phyloP scores from a whole-genome alignment of 2,888 invertebrate species.

The Gymnoscelis rufifasciata region DNA sequence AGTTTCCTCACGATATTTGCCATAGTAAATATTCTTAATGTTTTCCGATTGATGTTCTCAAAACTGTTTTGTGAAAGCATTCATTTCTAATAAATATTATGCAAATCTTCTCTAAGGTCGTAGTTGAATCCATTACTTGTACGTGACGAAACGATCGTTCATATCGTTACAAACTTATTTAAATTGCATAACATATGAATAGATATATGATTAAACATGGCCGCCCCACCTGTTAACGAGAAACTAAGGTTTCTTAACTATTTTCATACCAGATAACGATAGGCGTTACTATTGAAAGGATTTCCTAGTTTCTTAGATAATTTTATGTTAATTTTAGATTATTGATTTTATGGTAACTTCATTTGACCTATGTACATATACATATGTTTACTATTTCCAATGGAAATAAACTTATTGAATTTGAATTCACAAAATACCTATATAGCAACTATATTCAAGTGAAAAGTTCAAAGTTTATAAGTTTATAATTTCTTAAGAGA shows the following conservation, averaged over 20 bases:
- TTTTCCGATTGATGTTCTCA: no score
- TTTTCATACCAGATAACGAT: background rate
- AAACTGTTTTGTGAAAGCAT: slow-evolving; percentile 1
- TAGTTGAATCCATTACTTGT: slow-evolving; percentile 43
- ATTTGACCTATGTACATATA: no score
- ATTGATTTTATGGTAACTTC: no score
- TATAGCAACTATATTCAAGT: no score
- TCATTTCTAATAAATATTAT: slow-evolving; percentile 32
- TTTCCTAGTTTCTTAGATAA: background rate
- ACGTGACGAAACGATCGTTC: slow-evolving; percentile 40
- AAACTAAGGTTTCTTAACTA: background rate
- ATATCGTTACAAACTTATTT: slow-evolving; percentile 41
- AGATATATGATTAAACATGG: slow-evolving; percentile 31
- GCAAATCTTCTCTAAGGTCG: slow-evolving; percentile 51
- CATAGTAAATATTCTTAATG: no score
- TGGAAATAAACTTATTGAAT: no score
- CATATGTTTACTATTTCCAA: no score
- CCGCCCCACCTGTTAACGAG: slow-evolving; percentile 21
- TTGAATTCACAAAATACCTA: no score
- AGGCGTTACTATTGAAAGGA: background rate
- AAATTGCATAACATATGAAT: slow-evolving; percentile 40
- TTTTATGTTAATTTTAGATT: no score
- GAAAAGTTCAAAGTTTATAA: no score
- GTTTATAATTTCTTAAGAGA: no score
- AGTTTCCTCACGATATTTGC: no score